These are phyloP conservation scores for Meles meles DNA, from an alignment of 2,113 vertebrate genomes.

Conservation along the genomic window DNA sequence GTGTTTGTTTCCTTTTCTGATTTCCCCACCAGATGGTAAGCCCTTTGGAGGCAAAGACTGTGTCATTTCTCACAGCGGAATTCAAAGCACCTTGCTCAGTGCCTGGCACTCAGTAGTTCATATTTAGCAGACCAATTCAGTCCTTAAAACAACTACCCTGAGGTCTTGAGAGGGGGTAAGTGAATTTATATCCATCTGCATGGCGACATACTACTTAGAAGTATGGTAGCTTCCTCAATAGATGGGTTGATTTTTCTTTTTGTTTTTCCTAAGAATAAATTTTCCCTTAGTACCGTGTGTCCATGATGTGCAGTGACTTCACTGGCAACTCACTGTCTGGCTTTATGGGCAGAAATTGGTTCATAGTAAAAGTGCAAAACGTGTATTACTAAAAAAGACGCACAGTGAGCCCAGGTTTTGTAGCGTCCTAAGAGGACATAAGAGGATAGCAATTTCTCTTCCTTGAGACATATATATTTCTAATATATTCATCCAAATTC, in stretches of 20 bases:
- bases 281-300: not conserved
- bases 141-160: not conserved
- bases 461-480: not conserved
- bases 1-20: not conserved
- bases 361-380: not conserved
- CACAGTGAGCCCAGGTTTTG: not conserved
- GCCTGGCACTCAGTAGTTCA: not conserved
- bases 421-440: not conserved
- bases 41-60: not conserved
- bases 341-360: not conserved
- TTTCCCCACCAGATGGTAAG: not conserved
- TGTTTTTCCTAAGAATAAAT: not conserved
- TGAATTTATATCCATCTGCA: not conserved
- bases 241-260: not conserved
- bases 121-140: not conserved
- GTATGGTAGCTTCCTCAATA: not conserved
- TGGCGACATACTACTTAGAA: not conserved
- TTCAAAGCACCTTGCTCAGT: not conserved
- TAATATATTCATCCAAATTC: not conserved
- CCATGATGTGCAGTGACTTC: not conserved
- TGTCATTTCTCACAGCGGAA: not conserved
- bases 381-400: constrained; percentile 20
- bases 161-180: not conserved
- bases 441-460: not conserved
- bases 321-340: not conserved